These are phyloP conservation scores for Pelobates cultripes DNA, from an alignment of 2,797 vertebrate species.

Conservation along the genomic window DNA sequence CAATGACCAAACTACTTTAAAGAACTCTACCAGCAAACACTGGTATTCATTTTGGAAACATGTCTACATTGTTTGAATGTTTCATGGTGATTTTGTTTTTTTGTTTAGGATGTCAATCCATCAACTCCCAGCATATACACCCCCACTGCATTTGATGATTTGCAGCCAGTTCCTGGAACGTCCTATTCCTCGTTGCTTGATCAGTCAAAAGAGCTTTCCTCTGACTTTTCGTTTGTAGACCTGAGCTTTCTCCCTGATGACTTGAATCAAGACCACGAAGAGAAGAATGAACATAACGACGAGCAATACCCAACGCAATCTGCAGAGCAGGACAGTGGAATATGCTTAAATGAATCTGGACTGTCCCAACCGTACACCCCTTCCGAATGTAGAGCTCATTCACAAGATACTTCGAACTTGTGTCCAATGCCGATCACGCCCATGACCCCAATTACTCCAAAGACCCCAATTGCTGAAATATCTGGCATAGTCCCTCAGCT, in stretches of 20 bases:
- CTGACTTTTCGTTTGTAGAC: conserved; percentile 79
- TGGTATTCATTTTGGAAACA: too few relatives aligned
- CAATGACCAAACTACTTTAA: too few relatives aligned
- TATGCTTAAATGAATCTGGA: conserved; percentile 57
- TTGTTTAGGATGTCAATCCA: conserved; percentile 65
- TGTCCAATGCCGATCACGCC: conserved; percentile 75
- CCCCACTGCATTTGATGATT: conserved; percentile 68
- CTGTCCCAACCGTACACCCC: conserved; percentile 14
- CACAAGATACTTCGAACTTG: conserved; percentile 58
- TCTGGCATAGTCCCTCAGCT: conserved; percentile 91
- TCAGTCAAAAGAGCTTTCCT: conserved; percentile 62
- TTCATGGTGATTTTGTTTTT: not conserved
- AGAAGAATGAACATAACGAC: conserved; percentile 24
- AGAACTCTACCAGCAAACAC: too few relatives aligned
- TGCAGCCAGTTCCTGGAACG: conserved; percentile 64
- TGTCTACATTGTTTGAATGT: too few relatives aligned
- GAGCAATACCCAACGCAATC: conserved; percentile 5
- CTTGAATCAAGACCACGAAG: conserved; percentile 71
- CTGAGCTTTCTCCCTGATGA: conserved; percentile 93
- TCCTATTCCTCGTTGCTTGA: conserved; percentile 57
- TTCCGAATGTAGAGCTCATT: conserved; percentile 26
- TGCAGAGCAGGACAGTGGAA: conserved; percentile 58
- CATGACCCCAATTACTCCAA: conserved; percentile 85
- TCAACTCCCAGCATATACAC: conserved; percentile 59
- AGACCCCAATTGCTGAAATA: conserved; percentile 77